Conservation (phyloP, 2,888 invertebrate genomes). For the Pyrochroa serraticornis region DNA sequence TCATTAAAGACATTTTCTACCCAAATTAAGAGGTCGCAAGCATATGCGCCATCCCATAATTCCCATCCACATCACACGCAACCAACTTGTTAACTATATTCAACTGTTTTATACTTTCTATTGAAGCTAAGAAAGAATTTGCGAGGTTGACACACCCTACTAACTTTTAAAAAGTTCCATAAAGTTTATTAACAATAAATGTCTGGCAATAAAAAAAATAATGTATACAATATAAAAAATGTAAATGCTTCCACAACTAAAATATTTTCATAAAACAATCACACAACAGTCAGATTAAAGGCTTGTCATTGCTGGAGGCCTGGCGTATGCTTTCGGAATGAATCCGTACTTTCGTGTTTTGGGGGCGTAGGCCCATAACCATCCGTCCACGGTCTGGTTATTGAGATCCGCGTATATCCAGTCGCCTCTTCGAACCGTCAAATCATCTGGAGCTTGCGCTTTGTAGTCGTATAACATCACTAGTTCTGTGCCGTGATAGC, state of each 20-base stretch:
- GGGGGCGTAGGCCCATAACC: conserved; percentile 94
- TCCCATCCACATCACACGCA: too few relatives aligned
- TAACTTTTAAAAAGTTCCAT: conserved; percentile 2
- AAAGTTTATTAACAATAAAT: conserved; percentile 31
- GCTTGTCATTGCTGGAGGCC: conserved; percentile 91
- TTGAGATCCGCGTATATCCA: conserved; percentile 95
- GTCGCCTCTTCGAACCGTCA: conserved; percentile 88
- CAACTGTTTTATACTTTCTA: too few relatives aligned
- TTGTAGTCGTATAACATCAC: conserved; percentile 96
- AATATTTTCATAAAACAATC: conserved; percentile 9
- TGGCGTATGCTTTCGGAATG: conserved; percentile 92
- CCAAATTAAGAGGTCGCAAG: too few relatives aligned
- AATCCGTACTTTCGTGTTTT: conserved; percentile 92
- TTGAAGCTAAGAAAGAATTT: not conserved
- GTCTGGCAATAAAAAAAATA: conserved; percentile 29
- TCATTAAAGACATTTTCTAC: too few relatives aligned
- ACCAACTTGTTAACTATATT: too few relatives aligned
- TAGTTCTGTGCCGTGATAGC: conserved; percentile 87
- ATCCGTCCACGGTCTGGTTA: conserved; percentile 93
- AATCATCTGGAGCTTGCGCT: conserved; percentile 91
- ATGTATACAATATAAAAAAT: conserved; percentile 27
- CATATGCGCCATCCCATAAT: too few relatives aligned
- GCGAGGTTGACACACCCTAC: not conserved
- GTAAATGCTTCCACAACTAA: conserved; percentile 11
- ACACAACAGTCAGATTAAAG: conserved; percentile 57